These are phyloP conservation scores for Drosophila anomelani DNA, from an alignment of 2,888 invertebrate species.

Conservation along the genomic window DNA sequence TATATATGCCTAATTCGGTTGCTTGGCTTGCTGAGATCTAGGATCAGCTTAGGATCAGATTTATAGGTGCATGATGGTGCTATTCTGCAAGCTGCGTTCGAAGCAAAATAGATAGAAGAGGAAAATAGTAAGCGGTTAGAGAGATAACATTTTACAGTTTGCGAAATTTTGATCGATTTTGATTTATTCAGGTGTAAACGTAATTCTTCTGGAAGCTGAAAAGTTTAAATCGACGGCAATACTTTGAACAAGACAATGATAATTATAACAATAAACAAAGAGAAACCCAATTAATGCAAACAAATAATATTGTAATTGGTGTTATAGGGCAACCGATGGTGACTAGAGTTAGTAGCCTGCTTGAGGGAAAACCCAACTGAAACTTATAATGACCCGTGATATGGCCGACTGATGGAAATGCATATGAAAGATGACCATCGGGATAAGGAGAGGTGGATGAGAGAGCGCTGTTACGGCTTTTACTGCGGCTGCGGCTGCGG, in stretches of 20 bases:
- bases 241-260: conserved; percentile 66
- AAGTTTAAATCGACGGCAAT: conserved; percentile 73
- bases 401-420: conserved; percentile 27
- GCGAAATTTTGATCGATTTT: conserved; percentile 5
- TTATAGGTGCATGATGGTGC: conserved; percentile 85
- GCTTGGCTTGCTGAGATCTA: conserved; percentile 2
- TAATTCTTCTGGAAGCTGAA: conserved; percentile 36
- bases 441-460: not conserved
- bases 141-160: conserved; percentile 2
- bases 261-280: not conserved
- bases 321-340: conserved; percentile 21
- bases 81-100: conserved; percentile 85
- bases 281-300: conserved; percentile 13
- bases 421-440: conserved; percentile 16
- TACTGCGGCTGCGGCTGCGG: conserved; percentile 1
- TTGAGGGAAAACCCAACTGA: conserved; percentile 2
- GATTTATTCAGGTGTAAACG: conserved; percentile 3
- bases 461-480: conserved; percentile 7
- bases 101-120: conserved; percentile 59
- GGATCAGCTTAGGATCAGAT: conserved; percentile 66
- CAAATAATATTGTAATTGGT: conserved; percentile 1
- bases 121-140: conserved; percentile 58
- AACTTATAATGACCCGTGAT: not conserved
- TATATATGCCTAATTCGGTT: not conserved
- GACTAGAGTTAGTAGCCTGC: conserved; percentile 25